Conservation (phyloP, 1,140 invertebrate species). For the Macrostomum lignano region DNA sequence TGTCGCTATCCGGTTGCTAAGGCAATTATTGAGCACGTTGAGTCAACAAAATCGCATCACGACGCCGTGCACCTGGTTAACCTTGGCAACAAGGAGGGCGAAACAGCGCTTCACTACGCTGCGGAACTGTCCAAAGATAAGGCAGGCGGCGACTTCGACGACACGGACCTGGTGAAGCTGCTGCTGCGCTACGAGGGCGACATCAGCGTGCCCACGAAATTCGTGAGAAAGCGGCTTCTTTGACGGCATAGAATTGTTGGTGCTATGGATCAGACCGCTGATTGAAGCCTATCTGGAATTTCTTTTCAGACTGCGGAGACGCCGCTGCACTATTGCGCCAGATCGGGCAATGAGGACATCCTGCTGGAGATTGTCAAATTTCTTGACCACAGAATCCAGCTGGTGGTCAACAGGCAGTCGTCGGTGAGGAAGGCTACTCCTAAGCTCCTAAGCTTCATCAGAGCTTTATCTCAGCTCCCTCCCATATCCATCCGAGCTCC, state of each 20-base stretch:
- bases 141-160: no score
- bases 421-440: constrained; percentile 17
- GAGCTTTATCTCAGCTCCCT: no score
- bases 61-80: neutral
- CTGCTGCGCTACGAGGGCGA: no score
- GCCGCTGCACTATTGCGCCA: constrained; percentile 68
- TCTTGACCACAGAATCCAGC: constrained; percentile 44
- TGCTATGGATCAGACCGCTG: no score
- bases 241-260: no score
- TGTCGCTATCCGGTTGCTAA: constrained; percentile 28
- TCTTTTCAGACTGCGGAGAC: constrained; percentile 48
- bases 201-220: no score
- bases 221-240: no score
- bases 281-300: no score
- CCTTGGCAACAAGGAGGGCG: constrained; percentile 39
- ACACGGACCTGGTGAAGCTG: no score
- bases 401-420: constrained; percentile 67
- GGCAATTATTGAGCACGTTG: neutral
- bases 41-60: neutral
- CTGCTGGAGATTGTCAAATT: constrained; percentile 23
- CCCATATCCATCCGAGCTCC: no score
- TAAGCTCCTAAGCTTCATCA: no score
- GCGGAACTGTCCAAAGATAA: no score
- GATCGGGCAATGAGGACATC: constrained; percentile 80
- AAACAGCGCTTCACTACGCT: constrained; percentile 59